A percentile compares a stretch with the other conserved stretches of the same genome.
Evolutionary conservation across 2,888 invertebrate species (phyloP).

Genomic region (Sycophila texana): DNA sequence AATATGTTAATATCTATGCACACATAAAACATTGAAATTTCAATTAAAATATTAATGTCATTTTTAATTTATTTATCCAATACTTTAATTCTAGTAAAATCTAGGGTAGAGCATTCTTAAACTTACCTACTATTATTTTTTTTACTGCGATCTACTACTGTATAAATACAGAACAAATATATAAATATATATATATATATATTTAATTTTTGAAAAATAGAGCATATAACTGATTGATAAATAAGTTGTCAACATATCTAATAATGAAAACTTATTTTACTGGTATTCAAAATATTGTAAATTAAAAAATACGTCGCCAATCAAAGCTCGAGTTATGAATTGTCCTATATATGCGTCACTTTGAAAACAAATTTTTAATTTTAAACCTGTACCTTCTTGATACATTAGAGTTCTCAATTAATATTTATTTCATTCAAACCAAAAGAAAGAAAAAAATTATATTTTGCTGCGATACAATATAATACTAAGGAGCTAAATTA

Average conservation of each 20-base stretch:
- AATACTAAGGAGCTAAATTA: constrained; percentile 4
- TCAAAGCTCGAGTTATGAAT: constrained; percentile 11
- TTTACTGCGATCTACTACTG: too few species aligned
- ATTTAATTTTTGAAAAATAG: constrained; percentile 9
- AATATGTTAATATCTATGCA: too few species aligned
- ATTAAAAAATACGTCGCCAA: neutral
- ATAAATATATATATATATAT: neutral
- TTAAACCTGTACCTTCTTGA: too few species aligned
- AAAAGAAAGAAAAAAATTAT: constrained; percentile 14
- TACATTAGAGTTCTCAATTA: too few species aligned
- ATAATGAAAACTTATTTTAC: constrained; percentile 18
- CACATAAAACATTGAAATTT: too few species aligned
- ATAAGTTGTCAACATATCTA: constrained; percentile 7
- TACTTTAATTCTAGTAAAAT: neutral
- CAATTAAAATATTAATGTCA: too few species aligned
- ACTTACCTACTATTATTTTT: too few species aligned
- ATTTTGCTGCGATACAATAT: constrained; percentile 11
- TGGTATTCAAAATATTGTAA: neutral
- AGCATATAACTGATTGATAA: constrained; percentile 4
- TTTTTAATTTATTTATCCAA: neutral
- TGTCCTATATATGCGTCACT: neutral
- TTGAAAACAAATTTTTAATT: neutral
- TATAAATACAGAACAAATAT: neutral
- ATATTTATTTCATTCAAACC: neutral
- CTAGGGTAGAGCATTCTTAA: too few species aligned